Evolutionary conservation across 1,140 invertebrate genomes (phyloP).

Genomic region (Paramacrobiotus metropolitanus): DNA sequence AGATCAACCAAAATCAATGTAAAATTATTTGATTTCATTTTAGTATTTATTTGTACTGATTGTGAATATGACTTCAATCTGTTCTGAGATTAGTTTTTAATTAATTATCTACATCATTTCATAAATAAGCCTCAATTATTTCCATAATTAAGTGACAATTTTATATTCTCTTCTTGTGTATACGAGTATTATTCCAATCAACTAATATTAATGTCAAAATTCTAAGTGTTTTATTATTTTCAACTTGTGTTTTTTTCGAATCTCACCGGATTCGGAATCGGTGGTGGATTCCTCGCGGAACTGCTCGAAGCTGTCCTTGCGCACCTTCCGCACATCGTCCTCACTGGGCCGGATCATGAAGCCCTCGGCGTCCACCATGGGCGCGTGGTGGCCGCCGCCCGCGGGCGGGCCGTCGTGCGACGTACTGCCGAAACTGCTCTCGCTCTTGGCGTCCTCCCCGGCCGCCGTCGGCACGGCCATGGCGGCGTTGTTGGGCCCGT

Average conservation of each 20-base stretch:
- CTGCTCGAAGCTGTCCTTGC: not conserved
- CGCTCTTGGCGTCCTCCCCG: conserved; percentile 2
- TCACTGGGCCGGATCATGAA: not conserved
- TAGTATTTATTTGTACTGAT: too few species aligned
- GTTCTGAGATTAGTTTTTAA: not conserved
- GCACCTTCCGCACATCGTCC: not conserved
- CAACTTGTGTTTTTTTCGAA: not conserved
- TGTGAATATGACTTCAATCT: too few species aligned
- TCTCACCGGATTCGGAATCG: not conserved
- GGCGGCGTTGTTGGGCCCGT: not conserved
- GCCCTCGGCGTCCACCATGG: not conserved
- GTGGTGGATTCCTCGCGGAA: not conserved
- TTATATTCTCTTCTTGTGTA: not conserved
- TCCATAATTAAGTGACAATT: not conserved
- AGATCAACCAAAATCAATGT: too few species aligned
- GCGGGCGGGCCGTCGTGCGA: not conserved
- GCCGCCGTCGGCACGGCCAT: not conserved
- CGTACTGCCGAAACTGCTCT: conserved; percentile 1
- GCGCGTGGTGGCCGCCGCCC: not conserved
- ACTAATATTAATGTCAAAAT: not conserved
- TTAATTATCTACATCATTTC: not conserved
- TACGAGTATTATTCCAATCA: not conserved
- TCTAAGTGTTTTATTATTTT: not conserved
- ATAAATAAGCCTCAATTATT: not conserved
- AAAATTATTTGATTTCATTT: too few species aligned